phyloP scores from a whole-genome alignment of 2,113 vertebrate species.

The Anser cygnoides region DNA sequence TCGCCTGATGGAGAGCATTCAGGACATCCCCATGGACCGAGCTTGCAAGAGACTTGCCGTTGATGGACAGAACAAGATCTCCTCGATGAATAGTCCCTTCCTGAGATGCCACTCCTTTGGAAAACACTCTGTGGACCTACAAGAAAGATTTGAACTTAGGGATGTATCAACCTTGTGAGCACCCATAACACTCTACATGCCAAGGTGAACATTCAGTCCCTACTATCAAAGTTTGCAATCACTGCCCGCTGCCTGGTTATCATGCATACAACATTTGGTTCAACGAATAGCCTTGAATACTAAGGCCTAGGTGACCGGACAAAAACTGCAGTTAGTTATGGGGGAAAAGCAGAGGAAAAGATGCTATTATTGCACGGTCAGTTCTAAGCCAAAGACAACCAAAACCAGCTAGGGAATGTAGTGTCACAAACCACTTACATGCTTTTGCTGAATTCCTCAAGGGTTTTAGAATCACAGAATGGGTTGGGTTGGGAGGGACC shows the following conservation, averaged over 20 bases:
- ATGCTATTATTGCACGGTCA: neutral
- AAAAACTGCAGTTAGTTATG: neutral
- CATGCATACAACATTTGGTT: neutral
- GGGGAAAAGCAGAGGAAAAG: neutral
- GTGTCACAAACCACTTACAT: neutral
- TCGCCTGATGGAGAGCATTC: conserved; percentile 87
- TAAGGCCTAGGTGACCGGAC: neutral
- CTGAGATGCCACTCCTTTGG: conserved; percentile 84
- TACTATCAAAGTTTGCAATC: neutral
- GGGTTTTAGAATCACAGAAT: neutral
- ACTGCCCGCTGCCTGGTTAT: neutral
- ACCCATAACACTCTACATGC: neutral
- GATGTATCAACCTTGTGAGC: neutral
- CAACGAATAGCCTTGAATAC: neutral
- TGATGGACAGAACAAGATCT: conserved; percentile 88
- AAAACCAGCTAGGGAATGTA: neutral
- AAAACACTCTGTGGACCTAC: conserved; percentile 93
- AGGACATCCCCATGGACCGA: conserved; percentile 86
- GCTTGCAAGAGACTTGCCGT: conserved; percentile 80
- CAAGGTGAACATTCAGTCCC: neutral
- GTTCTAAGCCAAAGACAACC: neutral
- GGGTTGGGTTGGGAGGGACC: too few relatives aligned
- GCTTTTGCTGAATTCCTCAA: neutral
- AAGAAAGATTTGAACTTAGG: neutral
- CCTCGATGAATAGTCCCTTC: conserved; percentile 89